Evolutionary conservation across 2,113 vertebrate genomes (phyloP), one percentile per base, ranked within the genome.

Genomic region (Tychaedon coryphoeus): DNA sequence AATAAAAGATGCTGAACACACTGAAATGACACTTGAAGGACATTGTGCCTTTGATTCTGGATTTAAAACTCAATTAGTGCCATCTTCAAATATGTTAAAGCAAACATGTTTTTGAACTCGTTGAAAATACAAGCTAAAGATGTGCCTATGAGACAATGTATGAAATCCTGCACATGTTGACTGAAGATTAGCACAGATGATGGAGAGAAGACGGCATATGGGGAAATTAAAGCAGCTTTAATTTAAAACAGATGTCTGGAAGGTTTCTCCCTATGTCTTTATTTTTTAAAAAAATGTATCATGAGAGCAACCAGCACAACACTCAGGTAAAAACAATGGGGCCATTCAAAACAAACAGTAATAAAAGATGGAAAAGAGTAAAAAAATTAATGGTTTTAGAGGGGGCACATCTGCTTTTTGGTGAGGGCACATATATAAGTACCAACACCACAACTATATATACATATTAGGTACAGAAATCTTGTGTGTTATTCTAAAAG

Each of bases 181-280:
- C 84, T 92, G 90, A 96, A 93, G 92, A 97, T 97, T 96, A 95
- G 86, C 77, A 87, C 5, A 93, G 79, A 97, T 92, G 95, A 97
- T 64, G 74, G 84, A 97, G 64, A 95, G 85, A 97, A 95, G 88
- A 96, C 90, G 97, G 92, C 86, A 97, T 86, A 95, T 81, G 61
- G n/a, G 36, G 92, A 96, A 97, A 97, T 96, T 91, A 95, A 93
- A 96, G 84, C 66, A 95, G 96, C 58, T 94, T 54, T 84, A 75
- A 98, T 95, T 95, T 76, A 83, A 97, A 97, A 92, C 97, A 97
- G 86, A 97, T 96, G 93, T 90, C 64, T 73, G 12, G 14, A 92
- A 95, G 29, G 43, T 80, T 23, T 74, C 65, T 80, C 23, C 12
- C 25, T 47, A 19, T 10, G 20, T 6, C 14, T 64, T 65, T 77